Base-by-base conservation (phyloP, 2,797 vertebrate genomes). In the Gymnoscopelus microlampas region DNA sequence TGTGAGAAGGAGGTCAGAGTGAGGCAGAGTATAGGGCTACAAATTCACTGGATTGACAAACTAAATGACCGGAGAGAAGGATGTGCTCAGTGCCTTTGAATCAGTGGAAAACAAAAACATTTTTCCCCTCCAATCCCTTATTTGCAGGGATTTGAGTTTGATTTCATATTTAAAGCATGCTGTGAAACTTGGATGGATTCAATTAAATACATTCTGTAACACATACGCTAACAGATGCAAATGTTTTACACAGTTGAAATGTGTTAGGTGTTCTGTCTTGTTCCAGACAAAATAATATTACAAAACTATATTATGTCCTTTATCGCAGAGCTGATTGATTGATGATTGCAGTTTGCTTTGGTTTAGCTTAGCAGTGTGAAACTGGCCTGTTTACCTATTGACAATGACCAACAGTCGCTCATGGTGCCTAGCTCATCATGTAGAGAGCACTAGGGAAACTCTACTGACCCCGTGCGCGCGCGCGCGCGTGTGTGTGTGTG, bases 1-100 rank as follows among this genome's bases (percentile, higher is more conserved):
- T 67, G 63, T 39, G 53, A 78, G 64, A 62, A 70, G 74, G 79
- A 77, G 75, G 76, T 85, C 73, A 79, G 62, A 50, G 13, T 19
- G 66, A 59, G 54, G 53, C 61, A 74, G 61, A 12, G 26, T 49
- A 48, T 71, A 26, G 32, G 5, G 23, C 32, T 50, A 19, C 7
- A 10, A 11, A 19, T 23, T 50, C 14, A 39, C 14, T 26, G 48
- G 23, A 65, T 77, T 63, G 49, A 32, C 39, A 58, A 44, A 55
- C 39, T 55, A 54, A 70, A 48, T 29, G 58, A 59, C 66, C 48
- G 54, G 70, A 59, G 51, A 68, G 53, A 61, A 58, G 53, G 68
- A 71, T 48, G 47, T 3, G 8, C 39, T 44, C 39, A 2, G 39
- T 44, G 39, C 39, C 39, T 44, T 10, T 44, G 39, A 44, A 44